These are phyloP conservation scores for Neodiprion fabricii DNA, from an alignment of 1,140 invertebrate species.

Conservation along the genomic window DNA sequence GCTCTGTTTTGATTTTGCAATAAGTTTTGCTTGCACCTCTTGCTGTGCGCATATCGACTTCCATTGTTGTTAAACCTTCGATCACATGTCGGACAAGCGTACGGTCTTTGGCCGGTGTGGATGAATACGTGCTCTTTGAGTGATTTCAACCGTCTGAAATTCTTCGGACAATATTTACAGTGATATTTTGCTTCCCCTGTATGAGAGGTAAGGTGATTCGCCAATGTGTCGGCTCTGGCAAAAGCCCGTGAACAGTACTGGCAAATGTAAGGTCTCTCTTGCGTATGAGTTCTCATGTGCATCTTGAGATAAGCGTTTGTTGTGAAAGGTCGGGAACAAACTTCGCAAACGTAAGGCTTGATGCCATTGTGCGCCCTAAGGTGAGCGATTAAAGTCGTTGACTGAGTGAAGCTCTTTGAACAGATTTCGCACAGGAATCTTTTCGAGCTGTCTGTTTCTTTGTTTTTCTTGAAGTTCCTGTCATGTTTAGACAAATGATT, in stretches of 20 bases:
- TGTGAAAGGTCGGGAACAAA: conserved; percentile 68
- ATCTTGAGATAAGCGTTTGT: conserved; percentile 59
- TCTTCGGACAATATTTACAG: conserved; percentile 70
- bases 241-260: conserved; percentile 61
- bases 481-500: conserved; percentile 65
- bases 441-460: conserved; percentile 70
- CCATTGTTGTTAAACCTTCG: conserved; percentile 59
- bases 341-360: conserved; percentile 70
- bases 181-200: conserved; percentile 70
- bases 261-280: conserved; percentile 67
- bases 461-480: conserved; percentile 66
- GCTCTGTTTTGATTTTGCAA: conserved; percentile 41
- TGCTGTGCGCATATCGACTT: conserved; percentile 58
- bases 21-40: conserved; percentile 56
- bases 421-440: conserved; percentile 75
- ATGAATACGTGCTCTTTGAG: conserved; percentile 69
- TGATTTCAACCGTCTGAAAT: conserved; percentile 66
- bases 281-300: conserved; percentile 66
- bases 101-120: conserved; percentile 67
- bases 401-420: conserved; percentile 64
- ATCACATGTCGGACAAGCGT: conserved; percentile 59
- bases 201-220: conserved; percentile 62
- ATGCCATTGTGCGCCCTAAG: conserved; percentile 70
- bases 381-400: conserved; percentile 60
- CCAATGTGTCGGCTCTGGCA: conserved; percentile 57